Conservation (phyloP, 2,113 vertebrate genomes). For the Nestor notabilis region DNA sequence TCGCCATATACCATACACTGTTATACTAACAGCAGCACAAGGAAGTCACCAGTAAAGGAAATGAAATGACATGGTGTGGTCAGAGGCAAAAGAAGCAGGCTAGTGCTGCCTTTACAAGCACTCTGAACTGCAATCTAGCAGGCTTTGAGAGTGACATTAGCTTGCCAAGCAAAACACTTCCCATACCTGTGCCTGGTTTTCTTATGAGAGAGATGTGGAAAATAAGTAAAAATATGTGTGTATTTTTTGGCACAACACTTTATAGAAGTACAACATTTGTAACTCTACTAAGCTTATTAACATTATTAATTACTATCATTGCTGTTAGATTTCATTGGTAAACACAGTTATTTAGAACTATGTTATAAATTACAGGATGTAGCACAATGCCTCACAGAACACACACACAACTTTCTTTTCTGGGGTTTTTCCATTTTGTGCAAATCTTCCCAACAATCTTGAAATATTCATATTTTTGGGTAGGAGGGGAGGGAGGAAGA, state of each 20-base stretch:
- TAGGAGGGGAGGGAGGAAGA: accelerated
- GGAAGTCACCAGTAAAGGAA: not conserved
- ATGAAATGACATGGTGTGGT: accelerated
- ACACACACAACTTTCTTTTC: not conserved
- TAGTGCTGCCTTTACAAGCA: not conserved
- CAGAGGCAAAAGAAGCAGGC: not conserved
- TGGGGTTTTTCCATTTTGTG: not conserved
- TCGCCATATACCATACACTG: accelerated
- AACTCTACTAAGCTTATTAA: not conserved
- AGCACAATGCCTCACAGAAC: not conserved
- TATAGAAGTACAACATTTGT: not conserved
- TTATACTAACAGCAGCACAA: not conserved
- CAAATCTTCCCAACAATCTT: not conserved
- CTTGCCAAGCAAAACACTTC: not conserved
- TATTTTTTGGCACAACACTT: not conserved
- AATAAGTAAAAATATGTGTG: not conserved
- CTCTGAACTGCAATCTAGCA: accelerated
- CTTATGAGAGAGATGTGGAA: not conserved
- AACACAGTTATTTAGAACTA: not conserved
- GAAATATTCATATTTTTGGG: not conserved
- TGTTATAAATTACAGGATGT: not conserved
- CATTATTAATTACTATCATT: not conserved
- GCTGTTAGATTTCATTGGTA: not conserved
- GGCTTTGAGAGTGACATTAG: not conserved
- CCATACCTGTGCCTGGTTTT: not conserved